Conservation (phyloP, 2,113 vertebrate genomes). For the Sinosuthora webbiana region DNA sequence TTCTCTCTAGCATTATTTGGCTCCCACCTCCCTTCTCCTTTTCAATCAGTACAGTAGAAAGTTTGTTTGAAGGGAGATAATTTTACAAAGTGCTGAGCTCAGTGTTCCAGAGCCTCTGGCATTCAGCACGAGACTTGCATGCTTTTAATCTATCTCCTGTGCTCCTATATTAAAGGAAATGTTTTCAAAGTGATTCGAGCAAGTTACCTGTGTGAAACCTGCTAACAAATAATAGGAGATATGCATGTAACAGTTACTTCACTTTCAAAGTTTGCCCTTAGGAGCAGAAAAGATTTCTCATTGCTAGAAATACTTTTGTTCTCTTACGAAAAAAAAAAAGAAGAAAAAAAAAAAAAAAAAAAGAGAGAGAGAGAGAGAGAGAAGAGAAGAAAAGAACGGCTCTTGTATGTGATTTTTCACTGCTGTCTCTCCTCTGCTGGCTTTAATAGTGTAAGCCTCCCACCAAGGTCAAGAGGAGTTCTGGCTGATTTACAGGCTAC, state of each 20-base stretch:
- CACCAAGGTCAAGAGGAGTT: conserved; percentile 11
- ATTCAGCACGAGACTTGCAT: conserved; percentile 5
- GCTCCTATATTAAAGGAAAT: conserved; percentile 60
- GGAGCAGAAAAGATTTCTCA: conserved; percentile 19
- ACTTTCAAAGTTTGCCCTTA: conserved; percentile 52
- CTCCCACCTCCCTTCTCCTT: conserved; percentile 25
- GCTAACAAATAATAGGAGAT: conserved; percentile 42
- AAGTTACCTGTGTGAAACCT: conserved; percentile 21
- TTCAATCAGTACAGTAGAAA: conserved; percentile 46
- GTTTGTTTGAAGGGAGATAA: conserved; percentile 60
- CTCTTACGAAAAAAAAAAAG: not conserved
- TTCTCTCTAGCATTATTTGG: conserved; percentile 11
- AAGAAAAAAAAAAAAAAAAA: too few species aligned
- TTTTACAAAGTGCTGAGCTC: conserved; percentile 60
- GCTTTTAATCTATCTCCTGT: conserved; percentile 48
- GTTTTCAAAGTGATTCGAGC: conserved; percentile 57
- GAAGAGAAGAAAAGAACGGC: not conserved
- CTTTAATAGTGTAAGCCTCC: conserved; percentile 21
- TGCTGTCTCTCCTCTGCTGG: not conserved
- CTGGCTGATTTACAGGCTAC: conserved; percentile 6
- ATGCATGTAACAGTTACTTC: not conserved
- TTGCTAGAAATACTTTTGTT: not conserved
- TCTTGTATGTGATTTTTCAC: conserved; percentile 4
- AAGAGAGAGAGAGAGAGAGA: too few species aligned
- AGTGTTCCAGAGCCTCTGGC: conserved; percentile 55